Conservation (phyloP, 2,797 vertebrate genomes). For the Lycodopsis pacificus region DNA sequence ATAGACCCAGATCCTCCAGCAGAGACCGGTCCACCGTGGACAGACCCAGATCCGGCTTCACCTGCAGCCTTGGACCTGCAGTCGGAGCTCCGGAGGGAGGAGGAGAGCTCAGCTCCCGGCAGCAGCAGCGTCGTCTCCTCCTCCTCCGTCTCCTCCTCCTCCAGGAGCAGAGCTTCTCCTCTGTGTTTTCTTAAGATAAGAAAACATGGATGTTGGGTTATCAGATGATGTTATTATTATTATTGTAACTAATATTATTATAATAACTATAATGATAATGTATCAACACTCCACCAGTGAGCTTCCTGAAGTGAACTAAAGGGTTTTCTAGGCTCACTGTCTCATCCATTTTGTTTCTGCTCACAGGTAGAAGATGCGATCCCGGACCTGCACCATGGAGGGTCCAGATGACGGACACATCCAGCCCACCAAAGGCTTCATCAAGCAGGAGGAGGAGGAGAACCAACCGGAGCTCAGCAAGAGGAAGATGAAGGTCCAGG, state of each 20-base stretch:
- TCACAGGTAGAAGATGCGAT: conserved; percentile 90
- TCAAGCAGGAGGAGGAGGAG: conserved; percentile 85
- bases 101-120: too few relatives aligned
- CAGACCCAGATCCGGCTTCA: too few relatives aligned
- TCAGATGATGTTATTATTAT: background rate
- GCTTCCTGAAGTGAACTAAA: background rate
- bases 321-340: background rate
- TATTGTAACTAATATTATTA: too few relatives aligned
- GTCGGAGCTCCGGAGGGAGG: too few relatives aligned
- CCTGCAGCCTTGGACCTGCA: too few relatives aligned
- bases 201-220: background rate
- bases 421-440: conserved; percentile 79
- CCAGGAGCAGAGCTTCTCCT: too few relatives aligned
- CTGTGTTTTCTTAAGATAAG: background rate
- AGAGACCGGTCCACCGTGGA: too few relatives aligned
- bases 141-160: too few relatives aligned
- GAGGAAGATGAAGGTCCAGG: conserved; percentile 86
- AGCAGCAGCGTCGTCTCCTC: too few relatives aligned
- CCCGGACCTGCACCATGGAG: conserved; percentile 89
- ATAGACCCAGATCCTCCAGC: too few relatives aligned
- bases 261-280: too few relatives aligned
- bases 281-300: background rate
- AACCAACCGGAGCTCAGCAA: conserved; percentile 82
- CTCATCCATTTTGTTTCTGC: rapidly evolving
- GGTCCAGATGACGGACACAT: conserved; percentile 84